Evolutionary conservation across 2,888 invertebrate species (phyloP).

Genomic region (Cremastinae sp.): DNA sequence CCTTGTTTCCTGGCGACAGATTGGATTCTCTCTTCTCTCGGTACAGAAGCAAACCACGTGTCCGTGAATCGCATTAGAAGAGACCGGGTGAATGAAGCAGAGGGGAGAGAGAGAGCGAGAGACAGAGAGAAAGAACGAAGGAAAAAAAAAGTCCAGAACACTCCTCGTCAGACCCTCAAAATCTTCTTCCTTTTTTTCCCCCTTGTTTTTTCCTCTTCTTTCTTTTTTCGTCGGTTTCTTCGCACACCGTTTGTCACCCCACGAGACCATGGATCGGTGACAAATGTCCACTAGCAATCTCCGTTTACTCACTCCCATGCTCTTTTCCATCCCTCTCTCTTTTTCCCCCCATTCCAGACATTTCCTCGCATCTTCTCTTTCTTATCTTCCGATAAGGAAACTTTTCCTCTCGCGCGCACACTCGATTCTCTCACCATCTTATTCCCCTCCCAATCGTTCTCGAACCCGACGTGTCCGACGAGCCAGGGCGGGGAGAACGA

Average conservation of each 20-base stretch:
- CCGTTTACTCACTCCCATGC: conserved; percentile 36
- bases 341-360: not conserved
- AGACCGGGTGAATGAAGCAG: conserved; percentile 14
- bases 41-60: conserved; percentile 39
- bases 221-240: conserved; percentile 44
- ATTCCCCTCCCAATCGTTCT: conserved; percentile 35
- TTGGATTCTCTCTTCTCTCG: conserved; percentile 39
- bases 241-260: conserved; percentile 60
- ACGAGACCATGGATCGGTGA: conserved; percentile 58
- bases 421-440: conserved; percentile 21
- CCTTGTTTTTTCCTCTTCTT: conserved; percentile 39
- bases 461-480: conserved; percentile 28
- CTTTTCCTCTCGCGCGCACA: not conserved
- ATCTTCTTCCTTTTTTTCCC: conserved; percentile 26
- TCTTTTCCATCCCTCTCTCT: conserved; percentile 21
- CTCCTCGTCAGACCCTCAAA: conserved; percentile 57
- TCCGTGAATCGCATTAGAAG: conserved; percentile 44
- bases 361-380: conserved; percentile 1
- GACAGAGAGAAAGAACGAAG: not conserved
- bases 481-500: conserved; percentile 8
- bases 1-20: conserved; percentile 48
- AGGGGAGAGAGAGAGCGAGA: no score
- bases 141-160: conserved; percentile 45
- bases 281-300: conserved; percentile 51
- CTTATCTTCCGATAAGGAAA: conserved; percentile 31